Conservation (phyloP, 2,113 vertebrate species). For the Gnathonemus echidnorhynchus region DNA sequence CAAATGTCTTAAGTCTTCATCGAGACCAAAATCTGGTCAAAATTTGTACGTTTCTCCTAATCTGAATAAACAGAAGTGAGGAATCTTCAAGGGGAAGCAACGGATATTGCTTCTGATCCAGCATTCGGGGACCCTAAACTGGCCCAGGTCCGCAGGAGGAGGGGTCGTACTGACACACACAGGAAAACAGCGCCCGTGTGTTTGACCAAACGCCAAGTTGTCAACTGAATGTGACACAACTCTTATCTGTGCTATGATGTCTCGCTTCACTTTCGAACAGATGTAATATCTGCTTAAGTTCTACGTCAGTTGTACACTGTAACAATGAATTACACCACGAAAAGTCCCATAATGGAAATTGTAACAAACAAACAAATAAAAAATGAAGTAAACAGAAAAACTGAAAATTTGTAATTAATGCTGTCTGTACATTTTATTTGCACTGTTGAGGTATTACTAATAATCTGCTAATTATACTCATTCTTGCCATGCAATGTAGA, state of each 20-base stretch:
- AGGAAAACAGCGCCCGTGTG: background rate
- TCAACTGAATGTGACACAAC: background rate
- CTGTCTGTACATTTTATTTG: background rate
- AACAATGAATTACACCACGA: background rate
- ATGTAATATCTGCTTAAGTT: background rate
- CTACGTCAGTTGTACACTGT: background rate
- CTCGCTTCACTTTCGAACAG: background rate
- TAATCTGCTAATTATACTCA: background rate
- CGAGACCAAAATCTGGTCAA: constrained; percentile 6
- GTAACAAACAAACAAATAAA: background rate
- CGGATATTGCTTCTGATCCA: constrained; percentile 26
- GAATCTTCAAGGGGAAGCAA: constrained; percentile 18
- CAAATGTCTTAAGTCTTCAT: background rate
- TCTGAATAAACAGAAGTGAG: constrained; percentile 22
- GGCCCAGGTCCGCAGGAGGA: background rate
- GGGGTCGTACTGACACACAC: background rate
- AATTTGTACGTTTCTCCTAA: constrained; percentile 16
- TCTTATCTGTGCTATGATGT: background rate
- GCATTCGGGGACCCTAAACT: constrained; percentile 8
- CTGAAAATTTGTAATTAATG: background rate
- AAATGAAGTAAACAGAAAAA: background rate
- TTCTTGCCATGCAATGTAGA: background rate
- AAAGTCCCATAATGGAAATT: background rate
- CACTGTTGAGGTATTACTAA: background rate
- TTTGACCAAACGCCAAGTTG: background rate